These are phyloP conservation scores for Dorcus parallelipipedus DNA, from an alignment of 2,888 invertebrate genomes.

Conservation along the genomic window DNA sequence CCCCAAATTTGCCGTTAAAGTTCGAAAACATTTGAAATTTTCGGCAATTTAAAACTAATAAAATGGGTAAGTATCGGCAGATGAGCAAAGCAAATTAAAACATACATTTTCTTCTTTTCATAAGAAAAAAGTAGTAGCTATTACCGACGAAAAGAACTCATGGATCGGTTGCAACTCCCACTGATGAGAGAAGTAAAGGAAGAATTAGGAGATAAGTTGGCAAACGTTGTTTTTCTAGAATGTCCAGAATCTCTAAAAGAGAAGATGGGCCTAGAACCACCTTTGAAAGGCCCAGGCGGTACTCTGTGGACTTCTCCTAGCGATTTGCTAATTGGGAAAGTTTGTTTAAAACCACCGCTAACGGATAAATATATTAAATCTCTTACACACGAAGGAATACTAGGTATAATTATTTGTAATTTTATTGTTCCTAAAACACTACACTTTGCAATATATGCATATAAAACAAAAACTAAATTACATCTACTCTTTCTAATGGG, in stretches of 20 bases:
- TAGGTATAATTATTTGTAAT: conserved; percentile 32
- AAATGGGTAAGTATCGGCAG: too few relatives aligned
- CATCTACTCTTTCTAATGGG: too few relatives aligned
- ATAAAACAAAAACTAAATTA: too few relatives aligned
- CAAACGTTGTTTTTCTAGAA: conserved; percentile 40
- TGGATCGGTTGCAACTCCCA: conserved; percentile 37
- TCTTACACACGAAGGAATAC: conserved; percentile 46
- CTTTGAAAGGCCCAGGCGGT: conserved; percentile 41
- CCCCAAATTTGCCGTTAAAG: too few relatives aligned
- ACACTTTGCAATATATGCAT: background rate
- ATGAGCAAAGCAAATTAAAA: too few relatives aligned
- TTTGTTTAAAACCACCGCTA: conserved; percentile 45
- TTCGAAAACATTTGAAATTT: too few relatives aligned
- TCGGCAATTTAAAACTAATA: too few relatives aligned
- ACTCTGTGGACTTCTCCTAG: conserved; percentile 50
- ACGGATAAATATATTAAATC: conserved; percentile 45
- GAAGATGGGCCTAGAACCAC: conserved; percentile 39
- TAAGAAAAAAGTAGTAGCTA: conserved; percentile 30
- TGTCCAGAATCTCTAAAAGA: conserved; percentile 35
- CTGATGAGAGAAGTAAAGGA: conserved; percentile 39
- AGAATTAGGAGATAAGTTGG: conserved; percentile 40
- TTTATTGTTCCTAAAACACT: background rate
- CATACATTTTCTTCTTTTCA: too few relatives aligned
- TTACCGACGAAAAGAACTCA: conserved; percentile 29
- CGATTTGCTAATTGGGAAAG: conserved; percentile 45